Evolutionary conservation across 1,140 invertebrate genomes (phyloP).

Genomic region (Chrysomallon squamiferum): DNA sequence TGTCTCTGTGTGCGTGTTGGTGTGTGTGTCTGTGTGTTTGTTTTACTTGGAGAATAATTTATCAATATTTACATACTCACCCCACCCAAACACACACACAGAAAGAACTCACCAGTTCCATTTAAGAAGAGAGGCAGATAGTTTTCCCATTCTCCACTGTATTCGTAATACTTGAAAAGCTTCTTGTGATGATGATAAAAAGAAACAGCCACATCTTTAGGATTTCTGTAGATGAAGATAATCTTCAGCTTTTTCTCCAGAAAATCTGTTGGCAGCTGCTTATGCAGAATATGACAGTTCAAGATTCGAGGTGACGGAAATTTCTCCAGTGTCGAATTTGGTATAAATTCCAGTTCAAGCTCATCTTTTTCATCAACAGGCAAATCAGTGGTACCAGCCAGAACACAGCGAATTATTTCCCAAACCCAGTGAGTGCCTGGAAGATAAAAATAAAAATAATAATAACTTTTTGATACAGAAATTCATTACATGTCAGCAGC

Average conservation of each 20-base stretch:
- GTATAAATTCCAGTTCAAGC: conserved; percentile 19
- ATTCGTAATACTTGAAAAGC: conserved; percentile 9
- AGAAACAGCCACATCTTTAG: conserved; percentile 21
- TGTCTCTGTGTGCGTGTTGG: too few species aligned
- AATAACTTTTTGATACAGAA: too few species aligned
- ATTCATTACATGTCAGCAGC: too few species aligned
- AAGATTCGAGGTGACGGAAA: conserved; percentile 27
- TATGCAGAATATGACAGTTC: conserved; percentile 21
- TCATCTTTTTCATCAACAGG: conserved; percentile 17
- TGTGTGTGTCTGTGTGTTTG: too few species aligned
- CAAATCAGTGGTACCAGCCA: conserved; percentile 21
- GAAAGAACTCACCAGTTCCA: conserved; percentile 7
- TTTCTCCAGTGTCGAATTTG: conserved; percentile 11
- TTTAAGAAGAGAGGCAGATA: conserved; percentile 20
- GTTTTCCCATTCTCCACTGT: conserved; percentile 14
- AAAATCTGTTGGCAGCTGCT: conserved; percentile 19
- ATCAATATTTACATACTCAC: too few species aligned
- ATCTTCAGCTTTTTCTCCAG: conserved; percentile 16
- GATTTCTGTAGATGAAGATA: conserved; percentile 15
- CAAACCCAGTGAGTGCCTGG: conserved; percentile 38
- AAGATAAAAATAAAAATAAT: too few species aligned
- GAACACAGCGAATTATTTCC: conserved; percentile 27
- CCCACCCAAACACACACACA: too few species aligned
- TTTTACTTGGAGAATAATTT: too few species aligned
- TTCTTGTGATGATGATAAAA: conserved; percentile 14